A percentile compares a stretch with the other conserved stretches of the same genome.
Conservation (phyloP, 2,797 vertebrate species). For the Acrossocheilus fasciatus region DNA sequence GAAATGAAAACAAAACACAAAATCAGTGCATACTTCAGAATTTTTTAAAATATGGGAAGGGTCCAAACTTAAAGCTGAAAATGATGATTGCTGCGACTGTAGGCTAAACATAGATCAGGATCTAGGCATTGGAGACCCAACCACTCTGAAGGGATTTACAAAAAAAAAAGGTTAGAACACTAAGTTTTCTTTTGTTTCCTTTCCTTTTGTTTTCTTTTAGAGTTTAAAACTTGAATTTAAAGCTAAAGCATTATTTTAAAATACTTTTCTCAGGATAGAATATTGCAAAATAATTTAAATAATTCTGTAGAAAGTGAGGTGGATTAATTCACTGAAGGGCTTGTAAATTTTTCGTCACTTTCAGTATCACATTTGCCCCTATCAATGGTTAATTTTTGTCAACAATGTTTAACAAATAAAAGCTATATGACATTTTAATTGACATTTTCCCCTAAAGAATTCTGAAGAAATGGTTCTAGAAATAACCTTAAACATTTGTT, state of each 20-base stretch:
- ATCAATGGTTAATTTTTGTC: background rate
- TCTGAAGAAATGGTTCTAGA: background rate
- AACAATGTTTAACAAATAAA: background rate
- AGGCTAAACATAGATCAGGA: conserved; percentile 23
- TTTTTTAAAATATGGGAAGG: background rate
- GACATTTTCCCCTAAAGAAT: background rate
- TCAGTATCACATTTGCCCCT: background rate
- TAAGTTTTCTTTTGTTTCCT: background rate
- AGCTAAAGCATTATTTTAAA: background rate
- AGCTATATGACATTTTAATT: background rate
- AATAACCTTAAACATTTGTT: background rate
- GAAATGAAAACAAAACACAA: conserved; percentile 36
- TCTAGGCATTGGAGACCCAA: conserved; percentile 6
- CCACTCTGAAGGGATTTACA: background rate
- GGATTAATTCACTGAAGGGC: background rate
- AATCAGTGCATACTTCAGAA: conserved; percentile 1
- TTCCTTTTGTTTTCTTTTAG: background rate
- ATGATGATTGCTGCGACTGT: background rate
- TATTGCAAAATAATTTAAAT: background rate
- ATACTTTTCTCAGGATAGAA: background rate
- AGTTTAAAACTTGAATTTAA: background rate
- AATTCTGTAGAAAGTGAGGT: background rate
- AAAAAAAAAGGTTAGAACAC: background rate
- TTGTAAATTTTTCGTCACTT: background rate
- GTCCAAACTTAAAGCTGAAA: conserved; percentile 11